phyloP scores from a whole-genome alignment of 2,888 invertebrate species.

The Euphydryas editha region DNA sequence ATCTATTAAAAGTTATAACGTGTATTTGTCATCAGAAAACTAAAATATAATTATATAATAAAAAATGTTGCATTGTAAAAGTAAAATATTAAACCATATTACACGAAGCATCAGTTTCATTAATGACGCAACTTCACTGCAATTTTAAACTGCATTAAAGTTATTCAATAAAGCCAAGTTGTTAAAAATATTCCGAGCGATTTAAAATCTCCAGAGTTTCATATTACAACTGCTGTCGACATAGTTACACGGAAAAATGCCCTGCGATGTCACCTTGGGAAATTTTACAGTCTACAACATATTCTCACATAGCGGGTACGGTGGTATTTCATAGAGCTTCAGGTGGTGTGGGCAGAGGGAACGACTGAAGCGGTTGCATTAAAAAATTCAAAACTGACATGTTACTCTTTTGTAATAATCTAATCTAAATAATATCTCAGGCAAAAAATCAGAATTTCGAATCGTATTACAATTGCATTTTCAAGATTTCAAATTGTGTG shows the following conservation, averaged over 20 bases:
- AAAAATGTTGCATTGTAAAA: background rate
- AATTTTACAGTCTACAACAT: conserved; percentile 53
- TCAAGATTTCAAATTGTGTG: too few relatives aligned
- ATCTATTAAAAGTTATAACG: too few relatives aligned
- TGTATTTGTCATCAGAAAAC: too few relatives aligned
- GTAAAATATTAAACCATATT: background rate
- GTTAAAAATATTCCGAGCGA: conserved; percentile 45
- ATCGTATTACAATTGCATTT: too few relatives aligned
- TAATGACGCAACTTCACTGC: background rate
- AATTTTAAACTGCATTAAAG: conserved; percentile 20
- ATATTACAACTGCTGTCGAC: conserved; percentile 46
- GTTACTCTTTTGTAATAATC: background rate
- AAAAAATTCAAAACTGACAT: background rate
- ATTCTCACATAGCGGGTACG: conserved; percentile 47
- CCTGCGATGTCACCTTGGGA: conserved; percentile 51
- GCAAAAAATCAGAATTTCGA: too few relatives aligned
- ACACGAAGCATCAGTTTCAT: background rate
- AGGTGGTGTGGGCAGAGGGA: conserved; percentile 12
- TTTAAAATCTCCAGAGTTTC: conserved; percentile 46
- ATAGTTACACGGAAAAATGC: conserved; percentile 49
- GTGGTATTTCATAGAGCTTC: conserved; percentile 49
- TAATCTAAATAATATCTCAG: background rate
- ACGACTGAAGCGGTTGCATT: conserved; percentile 3
- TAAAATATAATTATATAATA: too few relatives aligned
- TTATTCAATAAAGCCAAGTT: conserved; percentile 29